Evolutionary conservation across 2,888 invertebrate genomes (phyloP).

Genomic region (Entomobrya multifasciata): DNA sequence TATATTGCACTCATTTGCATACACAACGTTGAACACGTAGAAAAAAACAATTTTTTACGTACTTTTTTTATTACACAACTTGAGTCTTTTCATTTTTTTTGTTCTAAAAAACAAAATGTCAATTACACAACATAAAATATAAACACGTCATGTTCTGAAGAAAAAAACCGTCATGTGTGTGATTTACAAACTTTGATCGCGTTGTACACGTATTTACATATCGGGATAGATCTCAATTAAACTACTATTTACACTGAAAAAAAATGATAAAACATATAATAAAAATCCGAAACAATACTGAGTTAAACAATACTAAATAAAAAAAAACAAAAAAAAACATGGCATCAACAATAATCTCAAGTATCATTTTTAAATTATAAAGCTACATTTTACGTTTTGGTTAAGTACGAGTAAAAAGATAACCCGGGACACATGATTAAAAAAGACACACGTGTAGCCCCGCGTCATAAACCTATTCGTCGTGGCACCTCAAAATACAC

Average conservation of each 20-base stretch:
- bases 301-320: no score
- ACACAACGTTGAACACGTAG: no score
- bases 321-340: no score
- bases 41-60: no score
- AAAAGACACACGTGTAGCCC: background rate
- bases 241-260: constrained; percentile 39
- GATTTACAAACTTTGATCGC: no score
- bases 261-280: constrained; percentile 23
- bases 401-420: constrained; percentile 34
- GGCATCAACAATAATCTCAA: no score
- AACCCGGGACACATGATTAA: background rate
- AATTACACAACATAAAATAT: background rate
- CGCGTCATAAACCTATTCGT: background rate
- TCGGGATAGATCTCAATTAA: no score
- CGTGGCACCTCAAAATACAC: no score
- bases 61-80: no score
- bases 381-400: constrained; percentile 1
- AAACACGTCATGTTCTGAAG: background rate
- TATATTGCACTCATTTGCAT: no score
- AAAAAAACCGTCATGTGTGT: background rate
- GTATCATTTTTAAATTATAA: background rate
- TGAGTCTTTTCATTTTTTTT: no score
- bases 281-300: constrained; percentile 20
- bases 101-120: background rate
- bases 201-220: no score